phyloP scores from a whole-genome alignment of 2,888 invertebrate genomes.

The Petrolisthes manimaculis region DNA sequence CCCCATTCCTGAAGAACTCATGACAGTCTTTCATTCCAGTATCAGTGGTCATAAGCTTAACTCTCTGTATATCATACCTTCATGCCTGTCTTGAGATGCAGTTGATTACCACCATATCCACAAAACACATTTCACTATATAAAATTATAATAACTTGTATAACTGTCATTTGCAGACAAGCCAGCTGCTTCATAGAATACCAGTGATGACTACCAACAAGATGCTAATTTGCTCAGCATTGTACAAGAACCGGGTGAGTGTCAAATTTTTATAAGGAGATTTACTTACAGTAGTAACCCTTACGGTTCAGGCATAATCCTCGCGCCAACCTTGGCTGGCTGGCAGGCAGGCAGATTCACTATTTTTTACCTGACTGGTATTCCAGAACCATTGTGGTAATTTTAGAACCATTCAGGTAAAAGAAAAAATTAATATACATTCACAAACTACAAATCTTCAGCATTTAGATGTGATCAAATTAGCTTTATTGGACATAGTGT shows the following conservation, averaged over 20 bases:
- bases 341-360: neutral
- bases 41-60: neutral
- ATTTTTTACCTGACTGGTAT: neutral
- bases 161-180: conserved; percentile 29
- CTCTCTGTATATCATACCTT: neutral
- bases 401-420: too few relatives aligned
- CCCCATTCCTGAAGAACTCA: neutral
- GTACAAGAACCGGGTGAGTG: conserved; percentile 58
- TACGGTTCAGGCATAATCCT: too few relatives aligned
- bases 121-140: neutral
- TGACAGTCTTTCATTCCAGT: neutral
- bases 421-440: too few relatives aligned
- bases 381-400: neutral
- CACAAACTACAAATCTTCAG: too few relatives aligned
- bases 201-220: conserved; percentile 45
- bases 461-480: too few relatives aligned
- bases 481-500: too few relatives aligned
- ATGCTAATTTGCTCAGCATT: conserved; percentile 60
- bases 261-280: neutral
- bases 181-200: conserved; percentile 49
- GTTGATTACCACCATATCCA: neutral
- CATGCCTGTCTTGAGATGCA: neutral
- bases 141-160: conserved; percentile 1
- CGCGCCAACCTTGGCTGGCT: too few relatives aligned
- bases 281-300: too few relatives aligned